These are phyloP conservation scores for Sinotaia quadrata DNA, from an alignment of 2,888 invertebrate genomes.

Conservation along the genomic window DNA sequence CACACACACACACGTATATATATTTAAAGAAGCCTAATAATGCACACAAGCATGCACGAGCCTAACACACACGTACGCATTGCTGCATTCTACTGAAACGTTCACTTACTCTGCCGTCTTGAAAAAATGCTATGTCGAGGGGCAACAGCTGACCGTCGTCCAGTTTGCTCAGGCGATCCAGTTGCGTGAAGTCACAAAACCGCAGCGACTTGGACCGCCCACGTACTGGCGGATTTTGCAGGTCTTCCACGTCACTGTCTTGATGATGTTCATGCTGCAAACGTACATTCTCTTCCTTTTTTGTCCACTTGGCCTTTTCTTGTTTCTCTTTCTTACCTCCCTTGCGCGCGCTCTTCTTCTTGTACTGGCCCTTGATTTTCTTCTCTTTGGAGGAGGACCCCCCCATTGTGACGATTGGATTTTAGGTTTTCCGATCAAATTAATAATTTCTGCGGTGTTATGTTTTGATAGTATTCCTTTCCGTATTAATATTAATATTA, in stretches of 20 bases:
- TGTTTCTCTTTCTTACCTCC: constrained; percentile 19
- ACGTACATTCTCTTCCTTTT: constrained; percentile 9
- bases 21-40: too few relatives aligned
- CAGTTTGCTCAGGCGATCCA: constrained; percentile 44
- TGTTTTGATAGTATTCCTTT: too few relatives aligned
- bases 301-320: constrained; percentile 11
- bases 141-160: constrained; percentile 46
- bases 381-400: constrained; percentile 23
- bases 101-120: constrained; percentile 19
- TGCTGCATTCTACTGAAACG: too few relatives aligned
- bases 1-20: neutral
- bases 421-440: too few relatives aligned
- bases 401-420: too few relatives aligned
- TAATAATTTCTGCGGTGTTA: too few relatives aligned
- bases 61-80: too few relatives aligned
- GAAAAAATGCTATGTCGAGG: constrained; percentile 46
- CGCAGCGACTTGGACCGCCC: constrained; percentile 33
- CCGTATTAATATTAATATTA: too few relatives aligned
- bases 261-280: neutral
- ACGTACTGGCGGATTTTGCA: neutral
- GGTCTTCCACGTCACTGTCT: constrained; percentile 18
- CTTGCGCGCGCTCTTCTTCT: constrained; percentile 7
- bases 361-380: neutral
- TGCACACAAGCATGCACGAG: neutral
- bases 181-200: constrained; percentile 51